Evolutionary conservation across 2,888 invertebrate genomes (phyloP), one percentile per base, ranked within the genome.

Genomic region (Crepidodera aurea): DNA sequence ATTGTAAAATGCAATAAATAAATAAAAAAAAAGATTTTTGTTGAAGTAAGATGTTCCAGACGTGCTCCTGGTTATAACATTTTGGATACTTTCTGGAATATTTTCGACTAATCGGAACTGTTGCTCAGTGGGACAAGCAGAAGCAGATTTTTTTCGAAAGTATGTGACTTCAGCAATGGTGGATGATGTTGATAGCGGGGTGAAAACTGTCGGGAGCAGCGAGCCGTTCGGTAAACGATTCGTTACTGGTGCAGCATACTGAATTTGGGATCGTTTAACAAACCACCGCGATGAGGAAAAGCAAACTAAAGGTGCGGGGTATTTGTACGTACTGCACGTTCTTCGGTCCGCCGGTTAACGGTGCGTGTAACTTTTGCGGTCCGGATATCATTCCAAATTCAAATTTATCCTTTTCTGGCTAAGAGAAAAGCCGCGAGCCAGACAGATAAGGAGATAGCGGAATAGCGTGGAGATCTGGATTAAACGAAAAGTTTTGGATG

Each of bases 281-380:
- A 72, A 69, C 70, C 64, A 64, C 64, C 37, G 57, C 69, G 69
- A 73, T 71, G 72, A 70, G 66, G 50, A 29, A 48, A 50, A 57
- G 57, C 39, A 27, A 50, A 57, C 48, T 57, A 25, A 50, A 57
- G 48, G 48, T 57, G 27, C 39, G 18, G 48, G 61, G 66, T 61
- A 72, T 77, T 71, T 66, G 73, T 73, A 78, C 73, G 72, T 60
- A 27, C 57, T 42, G 69, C 76, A 75, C 76, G 75, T 75, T 63
- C 61, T 69, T 58, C 71, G 72, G 77, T 75, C 78, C 75, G 77
- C 76, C 76, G 77, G 73, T 77, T 78, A 79, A 79, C 79, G 75
- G 78, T 75, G 79, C 80, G 79, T 79, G 78, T 79, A 80, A 80
- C 78, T 77, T 66, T 62, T 60, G 64, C 59, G 64, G 60, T 62